A percentile compares a stretch with the other conserved stretches of the same genome.
phyloP scores from a whole-genome alignment of 2,113 vertebrate genomes.

The Trogon melanurus region DNA sequence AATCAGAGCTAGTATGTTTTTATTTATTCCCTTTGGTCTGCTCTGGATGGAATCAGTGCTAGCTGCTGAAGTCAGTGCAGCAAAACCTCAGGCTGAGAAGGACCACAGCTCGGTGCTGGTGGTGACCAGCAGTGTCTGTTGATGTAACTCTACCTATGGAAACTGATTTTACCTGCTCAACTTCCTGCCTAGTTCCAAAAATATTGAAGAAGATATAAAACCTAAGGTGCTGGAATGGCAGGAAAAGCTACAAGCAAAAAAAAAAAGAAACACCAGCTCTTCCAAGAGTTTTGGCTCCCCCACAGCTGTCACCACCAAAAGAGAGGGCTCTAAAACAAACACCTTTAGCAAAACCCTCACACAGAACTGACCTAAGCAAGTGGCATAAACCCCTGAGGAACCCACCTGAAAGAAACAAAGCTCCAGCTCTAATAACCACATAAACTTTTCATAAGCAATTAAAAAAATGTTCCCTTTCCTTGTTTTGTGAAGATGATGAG shows the following conservation, averaged over 20 bases:
- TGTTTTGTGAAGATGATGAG: not conserved
- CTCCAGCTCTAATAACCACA: not conserved
- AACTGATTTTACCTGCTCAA: not conserved
- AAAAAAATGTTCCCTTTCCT: not conserved
- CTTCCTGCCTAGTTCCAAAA: not conserved
- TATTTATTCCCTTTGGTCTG: not conserved
- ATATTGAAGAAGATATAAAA: not conserved
- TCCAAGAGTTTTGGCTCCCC: not conserved
- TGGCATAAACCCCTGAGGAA: not conserved
- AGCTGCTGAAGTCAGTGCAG: not conserved
- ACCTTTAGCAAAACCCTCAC: not conserved
- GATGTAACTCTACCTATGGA: not conserved
- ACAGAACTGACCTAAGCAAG: not conserved
- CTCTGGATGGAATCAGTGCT: accelerated
- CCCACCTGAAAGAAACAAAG: not conserved
- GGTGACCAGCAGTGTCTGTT: not conserved
- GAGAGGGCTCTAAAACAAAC: not conserved
- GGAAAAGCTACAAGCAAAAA: not conserved
- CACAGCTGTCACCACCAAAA: not conserved
- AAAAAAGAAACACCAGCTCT: not conserved
- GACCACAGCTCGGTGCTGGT: not conserved
- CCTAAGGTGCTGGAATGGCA: not conserved
- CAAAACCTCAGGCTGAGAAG: not conserved
- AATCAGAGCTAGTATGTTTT: not conserved
- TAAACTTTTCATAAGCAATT: not conserved